Evolutionary conservation across 2,797 vertebrate genomes (phyloP), one percentile per base, ranked within the genome.

Genomic region (Decapterus maruadsi): DNA sequence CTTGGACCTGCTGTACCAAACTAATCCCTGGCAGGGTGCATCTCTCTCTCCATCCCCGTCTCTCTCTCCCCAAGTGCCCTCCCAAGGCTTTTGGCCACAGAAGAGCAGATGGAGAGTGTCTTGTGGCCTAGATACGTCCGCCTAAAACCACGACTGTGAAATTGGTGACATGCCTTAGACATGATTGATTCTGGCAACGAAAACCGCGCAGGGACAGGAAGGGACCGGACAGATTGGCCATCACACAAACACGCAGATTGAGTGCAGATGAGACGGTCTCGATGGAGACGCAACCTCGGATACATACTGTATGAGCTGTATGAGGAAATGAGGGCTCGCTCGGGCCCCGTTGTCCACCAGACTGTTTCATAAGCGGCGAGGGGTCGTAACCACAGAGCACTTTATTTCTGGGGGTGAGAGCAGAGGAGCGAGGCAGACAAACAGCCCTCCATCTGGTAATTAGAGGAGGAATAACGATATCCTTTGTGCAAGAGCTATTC

Each of bases 401-500:
- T 92, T 93, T 91, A 94, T 91, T 93, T 90, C 81, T 80, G 68
- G 80, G 89, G 78, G 69, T 77, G 80, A 78, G 85, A 58, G 88
- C 83, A 71, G 78, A 80, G 81, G 81, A 81, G 84, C 8, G 83
- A 62, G 58, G 86, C 82, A 89, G 87, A 91, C 89, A 82, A 90
- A 87, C 86, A 85, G 80, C 87, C 80, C 85, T 89, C 84, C 83
- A 78, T 89, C 88, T 90, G 86, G 87, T 92, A 91, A 93, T 94
- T 93, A 94, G 89, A 93, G 89, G 82, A 80, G 80, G 85, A 92
- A 94, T 92, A 94, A 94, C 90, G 83, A 83, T 87, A 84, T 88
- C 82, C 93, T 94, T 95, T 95, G 94, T 95, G 81, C 51, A 5
- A 26, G 76, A 87, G 92, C 88, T 94, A 94, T 95, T 94, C 93